These are phyloP conservation scores for Tauraco erythrolophus DNA, from an alignment of 2,113 vertebrate species.

Conservation along the genomic window DNA sequence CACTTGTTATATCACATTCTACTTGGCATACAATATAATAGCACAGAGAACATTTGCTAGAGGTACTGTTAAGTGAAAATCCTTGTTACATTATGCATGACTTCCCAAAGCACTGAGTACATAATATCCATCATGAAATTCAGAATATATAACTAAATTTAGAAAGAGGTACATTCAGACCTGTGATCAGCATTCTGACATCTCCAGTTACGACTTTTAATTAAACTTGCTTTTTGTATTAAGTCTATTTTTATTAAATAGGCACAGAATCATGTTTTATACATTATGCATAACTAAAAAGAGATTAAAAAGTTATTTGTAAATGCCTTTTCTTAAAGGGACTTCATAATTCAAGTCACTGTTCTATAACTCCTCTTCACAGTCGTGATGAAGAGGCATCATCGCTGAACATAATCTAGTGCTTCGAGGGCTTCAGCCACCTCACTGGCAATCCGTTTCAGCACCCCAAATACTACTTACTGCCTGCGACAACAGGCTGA, in stretches of 20 bases:
- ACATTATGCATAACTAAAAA: background rate
- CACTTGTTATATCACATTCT: constrained; percentile 8
- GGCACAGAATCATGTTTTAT: background rate
- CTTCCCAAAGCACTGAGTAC: constrained; percentile 38
- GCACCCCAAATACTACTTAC: background rate
- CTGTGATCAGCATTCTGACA: constrained; percentile 25
- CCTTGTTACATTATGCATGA: constrained; percentile 55
- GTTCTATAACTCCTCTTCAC: background rate
- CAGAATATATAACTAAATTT: constrained; percentile 45
- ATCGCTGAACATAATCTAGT: background rate
- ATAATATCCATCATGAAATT: constrained; percentile 58
- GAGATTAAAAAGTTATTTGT: background rate
- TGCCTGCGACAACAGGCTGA: background rate
- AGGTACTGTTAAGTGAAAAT: constrained; percentile 52
- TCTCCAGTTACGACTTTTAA: constrained; percentile 38
- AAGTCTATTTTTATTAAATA: constrained; percentile 34
- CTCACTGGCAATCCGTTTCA: background rate
- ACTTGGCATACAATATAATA: constrained; percentile 3
- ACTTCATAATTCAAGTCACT: background rate
- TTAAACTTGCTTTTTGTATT: constrained; percentile 49
- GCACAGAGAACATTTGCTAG: constrained; percentile 43
- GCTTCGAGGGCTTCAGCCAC: background rate
- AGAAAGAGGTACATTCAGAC: constrained; percentile 4
- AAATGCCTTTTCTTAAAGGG: background rate
- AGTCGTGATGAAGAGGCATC: background rate